phyloP scores from a whole-genome alignment of 2,888 invertebrate species.

The Troglohyphantes excavatus region DNA sequence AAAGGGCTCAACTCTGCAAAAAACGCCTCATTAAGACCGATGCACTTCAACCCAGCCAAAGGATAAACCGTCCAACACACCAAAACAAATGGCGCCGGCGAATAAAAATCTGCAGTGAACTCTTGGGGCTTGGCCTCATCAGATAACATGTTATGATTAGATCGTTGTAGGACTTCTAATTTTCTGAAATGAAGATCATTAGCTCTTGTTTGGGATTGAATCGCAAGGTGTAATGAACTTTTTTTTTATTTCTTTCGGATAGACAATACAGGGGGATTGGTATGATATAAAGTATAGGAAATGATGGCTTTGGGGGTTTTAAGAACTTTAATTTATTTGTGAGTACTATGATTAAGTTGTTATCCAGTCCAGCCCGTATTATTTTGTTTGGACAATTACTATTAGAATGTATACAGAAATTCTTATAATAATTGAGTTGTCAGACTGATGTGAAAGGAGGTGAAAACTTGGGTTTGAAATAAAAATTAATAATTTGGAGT shows the following conservation, averaged over 20 bases:
- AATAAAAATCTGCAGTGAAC: background rate
- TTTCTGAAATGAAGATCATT: slow-evolving; percentile 6
- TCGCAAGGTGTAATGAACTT: background rate
- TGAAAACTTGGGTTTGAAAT: no score
- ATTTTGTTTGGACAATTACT: no score
- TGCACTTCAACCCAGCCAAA: background rate
- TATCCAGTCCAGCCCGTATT: no score
- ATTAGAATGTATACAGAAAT: no score
- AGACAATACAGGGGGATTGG: background rate
- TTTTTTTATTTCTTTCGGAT: no score
- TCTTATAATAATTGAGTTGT: no score
- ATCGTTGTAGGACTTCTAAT: background rate
- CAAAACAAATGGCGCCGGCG: background rate
- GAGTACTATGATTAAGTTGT: no score
- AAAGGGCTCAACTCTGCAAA: slow-evolving; percentile 1
- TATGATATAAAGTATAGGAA: no score
- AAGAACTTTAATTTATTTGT: no score
- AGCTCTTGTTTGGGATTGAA: slow-evolving; percentile 9
- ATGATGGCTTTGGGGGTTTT: no score
- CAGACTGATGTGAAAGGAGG: no score
- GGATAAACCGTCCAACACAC: background rate
- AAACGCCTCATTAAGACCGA: slow-evolving; percentile 25
- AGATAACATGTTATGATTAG: background rate
- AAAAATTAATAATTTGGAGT: no score
- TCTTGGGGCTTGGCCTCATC: background rate